Evolutionary conservation across 2,113 vertebrate species (phyloP).

Genomic region (Atractosteus spatula): DNA sequence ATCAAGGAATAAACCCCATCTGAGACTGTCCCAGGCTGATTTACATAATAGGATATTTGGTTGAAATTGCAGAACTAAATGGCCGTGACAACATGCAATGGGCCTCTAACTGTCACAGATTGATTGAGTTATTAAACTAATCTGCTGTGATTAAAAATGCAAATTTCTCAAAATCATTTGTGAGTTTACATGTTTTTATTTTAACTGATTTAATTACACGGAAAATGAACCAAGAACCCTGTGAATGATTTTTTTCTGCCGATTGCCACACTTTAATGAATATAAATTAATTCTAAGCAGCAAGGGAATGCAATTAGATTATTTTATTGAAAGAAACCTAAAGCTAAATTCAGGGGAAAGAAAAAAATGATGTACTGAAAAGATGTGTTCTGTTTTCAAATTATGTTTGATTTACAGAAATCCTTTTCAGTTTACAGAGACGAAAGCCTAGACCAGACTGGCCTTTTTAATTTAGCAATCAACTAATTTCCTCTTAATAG

Average conservation of each 20-base stretch:
- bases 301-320: conserved; percentile 49
- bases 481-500: not conserved
- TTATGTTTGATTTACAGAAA: not conserved
- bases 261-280: conserved; percentile 47
- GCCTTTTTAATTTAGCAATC: not conserved
- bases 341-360: not conserved
- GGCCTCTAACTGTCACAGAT: conserved; percentile 61
- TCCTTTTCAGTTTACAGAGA: conserved; percentile 6
- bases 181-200: conserved; percentile 64
- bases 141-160: conserved; percentile 73
- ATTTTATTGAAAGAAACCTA: conserved; percentile 19
- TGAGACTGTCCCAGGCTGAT: conserved; percentile 49
- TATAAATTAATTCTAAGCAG: conserved; percentile 43
- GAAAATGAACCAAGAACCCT: conserved; percentile 63
- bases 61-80: conserved; percentile 54
- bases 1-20: conserved; percentile 40
- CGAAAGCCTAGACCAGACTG: not conserved
- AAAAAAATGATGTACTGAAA: conserved; percentile 5
- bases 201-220: conserved; percentile 69
- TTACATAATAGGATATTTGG: conserved; percentile 60
- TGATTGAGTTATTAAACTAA: conserved; percentile 70
- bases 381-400: conserved; percentile 8
- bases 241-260: conserved; percentile 61
- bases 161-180: conserved; percentile 60
- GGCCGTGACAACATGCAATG: conserved; percentile 58